phyloP scores from a whole-genome alignment of 2,113 vertebrate species.

The Calyptommatus sinebrachiatus region DNA sequence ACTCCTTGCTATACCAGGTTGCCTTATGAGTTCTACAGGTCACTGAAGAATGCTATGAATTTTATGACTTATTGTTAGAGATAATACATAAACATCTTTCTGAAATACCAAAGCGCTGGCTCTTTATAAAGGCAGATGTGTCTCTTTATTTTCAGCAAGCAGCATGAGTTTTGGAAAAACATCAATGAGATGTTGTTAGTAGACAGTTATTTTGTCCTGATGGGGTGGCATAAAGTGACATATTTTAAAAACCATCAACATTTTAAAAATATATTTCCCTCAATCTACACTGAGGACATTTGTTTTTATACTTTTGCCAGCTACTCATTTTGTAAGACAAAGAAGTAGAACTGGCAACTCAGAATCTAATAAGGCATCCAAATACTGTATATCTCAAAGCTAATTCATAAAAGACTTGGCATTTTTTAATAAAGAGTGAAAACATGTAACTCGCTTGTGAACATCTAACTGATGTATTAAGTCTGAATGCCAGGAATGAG shows the following conservation, averaged over 20 bases:
- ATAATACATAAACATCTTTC: constrained; percentile 41
- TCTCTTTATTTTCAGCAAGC: constrained; percentile 58
- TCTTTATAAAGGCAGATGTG: constrained; percentile 53
- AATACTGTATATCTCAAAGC: not conserved
- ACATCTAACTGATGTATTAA: not conserved
- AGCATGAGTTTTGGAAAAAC: constrained; percentile 48
- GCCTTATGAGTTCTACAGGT: not conserved
- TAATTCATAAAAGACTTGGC: not conserved
- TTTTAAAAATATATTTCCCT: not conserved
- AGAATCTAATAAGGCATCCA: not conserved
- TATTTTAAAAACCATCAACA: constrained; percentile 21
- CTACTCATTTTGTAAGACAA: not conserved
- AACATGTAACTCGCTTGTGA: not conserved
- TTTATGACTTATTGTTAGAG: constrained; percentile 33
- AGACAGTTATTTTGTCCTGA: constrained; percentile 51
- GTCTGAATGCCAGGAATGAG: not conserved
- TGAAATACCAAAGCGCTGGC: constrained; percentile 62
- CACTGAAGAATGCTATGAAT: constrained; percentile 8
- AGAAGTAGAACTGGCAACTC: rapidly evolving
- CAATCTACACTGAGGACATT: constrained; percentile 12
- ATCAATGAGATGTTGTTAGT: constrained; percentile 47
- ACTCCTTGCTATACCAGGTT: no score
- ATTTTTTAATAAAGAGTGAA: not conserved
- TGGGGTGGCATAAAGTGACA: constrained; percentile 44
- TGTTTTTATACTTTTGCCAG: constrained; percentile 1